Conservation (phyloP, 2,113 vertebrate species). For the Psilopsiagon aymara region DNA sequence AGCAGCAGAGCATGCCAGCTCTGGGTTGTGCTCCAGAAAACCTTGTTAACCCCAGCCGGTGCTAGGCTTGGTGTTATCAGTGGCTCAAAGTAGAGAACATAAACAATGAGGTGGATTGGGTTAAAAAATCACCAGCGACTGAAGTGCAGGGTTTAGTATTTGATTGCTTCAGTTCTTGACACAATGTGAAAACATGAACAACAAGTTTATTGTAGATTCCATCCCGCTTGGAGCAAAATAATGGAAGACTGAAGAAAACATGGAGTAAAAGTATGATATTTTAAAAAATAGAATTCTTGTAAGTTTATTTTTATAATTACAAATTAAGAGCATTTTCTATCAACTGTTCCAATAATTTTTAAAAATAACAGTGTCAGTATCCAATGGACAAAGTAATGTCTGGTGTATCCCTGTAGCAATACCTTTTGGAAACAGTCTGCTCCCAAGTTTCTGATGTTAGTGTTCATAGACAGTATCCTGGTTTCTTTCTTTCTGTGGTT, state of each 20-base stretch:
- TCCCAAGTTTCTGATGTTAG: not conserved
- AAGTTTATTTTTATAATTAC: not conserved
- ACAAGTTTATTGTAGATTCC: not conserved
- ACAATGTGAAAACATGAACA: not conserved
- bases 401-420: not conserved
- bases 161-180: not conserved
- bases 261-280: not conserved
- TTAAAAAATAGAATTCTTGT: not conserved
- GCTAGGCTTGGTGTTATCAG: not conserved
- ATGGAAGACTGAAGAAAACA: not conserved
- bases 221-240: not conserved
- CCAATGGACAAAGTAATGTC: not conserved
- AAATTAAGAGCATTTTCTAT: not conserved
- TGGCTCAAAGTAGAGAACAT: not conserved
- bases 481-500: not conserved
- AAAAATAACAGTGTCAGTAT: not conserved
- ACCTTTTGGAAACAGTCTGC: not conserved
- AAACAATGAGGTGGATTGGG: not conserved
- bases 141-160: not conserved
- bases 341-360: not conserved
- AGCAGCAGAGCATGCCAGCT: not conserved
- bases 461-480: not conserved
- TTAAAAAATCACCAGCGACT: not conserved
- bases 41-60: not conserved
- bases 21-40: not conserved